A percentile compares a stretch with the other conserved stretches of the same genome.
These are phyloP conservation scores for Ypsolopha scabrella DNA, from an alignment of 2,888 invertebrate species.

Conservation along the genomic window DNA sequence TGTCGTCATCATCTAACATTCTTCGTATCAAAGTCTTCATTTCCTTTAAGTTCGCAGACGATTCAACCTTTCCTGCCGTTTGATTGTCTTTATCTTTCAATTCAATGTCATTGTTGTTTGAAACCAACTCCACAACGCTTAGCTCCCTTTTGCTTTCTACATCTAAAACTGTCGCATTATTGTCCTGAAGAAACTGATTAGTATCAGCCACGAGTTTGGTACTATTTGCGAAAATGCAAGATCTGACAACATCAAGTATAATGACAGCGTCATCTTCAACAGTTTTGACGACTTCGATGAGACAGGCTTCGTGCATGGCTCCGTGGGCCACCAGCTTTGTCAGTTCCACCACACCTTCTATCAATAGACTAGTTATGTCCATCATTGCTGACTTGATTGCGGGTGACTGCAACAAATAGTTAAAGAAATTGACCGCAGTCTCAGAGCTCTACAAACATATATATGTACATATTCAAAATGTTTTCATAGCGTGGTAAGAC, in stretches of 20 bases:
- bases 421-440: too few species aligned
- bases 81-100: too few species aligned
- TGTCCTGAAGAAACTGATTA: constrained; percentile 24
- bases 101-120: too few species aligned
- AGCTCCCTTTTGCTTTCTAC: constrained; percentile 10
- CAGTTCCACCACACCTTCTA: constrained; percentile 46
- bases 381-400: constrained; percentile 53
- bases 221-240: constrained; percentile 30
- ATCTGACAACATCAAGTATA: constrained; percentile 28
- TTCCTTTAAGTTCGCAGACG: constrained; percentile 9
- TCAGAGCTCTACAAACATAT: too few species aligned
- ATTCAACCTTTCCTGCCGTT: too few species aligned
- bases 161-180: constrained; percentile 51
- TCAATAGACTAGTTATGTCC: constrained; percentile 45
- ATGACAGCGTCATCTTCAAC: constrained; percentile 48
- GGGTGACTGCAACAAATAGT: constrained; percentile 42
- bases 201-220: constrained; percentile 10
- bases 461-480: too few species aligned
- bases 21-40: constrained; percentile 34
- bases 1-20: constrained; percentile 30
- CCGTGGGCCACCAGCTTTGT: constrained; percentile 59
- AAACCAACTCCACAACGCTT: background rate
- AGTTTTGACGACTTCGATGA: constrained; percentile 52
- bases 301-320: constrained; percentile 63
- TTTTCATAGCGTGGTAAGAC: too few species aligned